Evolutionary conservation across 2,888 invertebrate species (phyloP), one percentile per base, ranked within the genome.

Genomic region (Spicauda simplicius): DNA sequence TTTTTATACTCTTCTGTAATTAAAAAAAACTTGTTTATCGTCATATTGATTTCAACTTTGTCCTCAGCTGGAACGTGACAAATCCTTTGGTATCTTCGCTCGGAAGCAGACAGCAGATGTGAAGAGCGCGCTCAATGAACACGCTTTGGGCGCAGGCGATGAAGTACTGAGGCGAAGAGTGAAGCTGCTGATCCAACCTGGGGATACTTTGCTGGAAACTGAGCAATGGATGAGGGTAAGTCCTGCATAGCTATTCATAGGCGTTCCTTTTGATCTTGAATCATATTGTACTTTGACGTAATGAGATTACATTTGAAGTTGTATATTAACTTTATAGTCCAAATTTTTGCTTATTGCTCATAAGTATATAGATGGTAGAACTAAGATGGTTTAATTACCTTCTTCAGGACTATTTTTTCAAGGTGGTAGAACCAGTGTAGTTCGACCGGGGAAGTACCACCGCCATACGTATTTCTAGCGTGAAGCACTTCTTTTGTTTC

Each of bases 151-250:
- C 0, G 70, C 80, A 1, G 85, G 85, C 10, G 90, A 90, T 45
- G 86, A 87, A 7, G 82, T 93, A 11, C 79, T 94, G n/a, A 79
- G 84, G 67, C 81, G 94, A 66, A 94, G 94, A 71, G 91, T 93
- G 69, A 89, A 91, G 12, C 82, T 94, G 5, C 75, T 94, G 0
- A 78, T 93, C 50, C 92, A 93, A 71, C 91, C 94, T 14, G 94
- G 94, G 19, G 94, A 94, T 70, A 82, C 87, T 1, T 73, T 94
- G 54, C 74, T 95, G 60, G 87, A 90, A 2, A 87, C 90, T 41
- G 87, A 91, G n/a, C 92, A 94, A 74, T 94, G 93, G 93, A 91
- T 91, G 53, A 82, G 86, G 82, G 94, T 94, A 79, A 82, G 16
- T 16, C 2, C 25, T 25, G 5, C 25, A 48, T 1, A 48, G 0